Conservation (phyloP, 2,888 invertebrate genomes). For the Apamea sordens region DNA sequence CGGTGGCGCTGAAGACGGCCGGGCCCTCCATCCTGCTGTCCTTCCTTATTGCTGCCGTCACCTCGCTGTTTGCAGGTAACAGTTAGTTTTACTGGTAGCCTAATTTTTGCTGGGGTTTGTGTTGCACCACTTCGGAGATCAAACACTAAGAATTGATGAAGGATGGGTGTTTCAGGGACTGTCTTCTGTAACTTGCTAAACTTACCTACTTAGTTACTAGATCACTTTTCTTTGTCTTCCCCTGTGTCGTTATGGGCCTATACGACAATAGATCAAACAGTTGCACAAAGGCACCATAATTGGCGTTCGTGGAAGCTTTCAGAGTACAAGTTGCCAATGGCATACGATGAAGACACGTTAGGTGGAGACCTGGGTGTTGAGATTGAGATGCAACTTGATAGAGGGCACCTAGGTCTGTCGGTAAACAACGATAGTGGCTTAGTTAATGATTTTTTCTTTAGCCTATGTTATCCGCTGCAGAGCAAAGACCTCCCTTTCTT, state of each 20-base stretch:
- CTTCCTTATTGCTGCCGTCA: slow-evolving; percentile 96
- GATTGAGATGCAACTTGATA: neutral
- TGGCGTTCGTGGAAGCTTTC: neutral
- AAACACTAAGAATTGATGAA: neutral
- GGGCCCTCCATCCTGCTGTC: slow-evolving; percentile 97
- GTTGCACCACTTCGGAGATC: neutral
- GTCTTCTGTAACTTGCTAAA: neutral
- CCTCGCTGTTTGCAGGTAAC: slow-evolving; percentile 95
- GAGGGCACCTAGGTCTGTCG: neutral
- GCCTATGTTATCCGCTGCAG: too few species aligned
- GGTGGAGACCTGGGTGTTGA: neutral
- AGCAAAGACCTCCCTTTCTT: too few species aligned
- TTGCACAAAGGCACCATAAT: neutral
- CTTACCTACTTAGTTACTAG: neutral
- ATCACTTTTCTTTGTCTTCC: neutral
- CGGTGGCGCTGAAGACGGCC: slow-evolving; percentile 93
- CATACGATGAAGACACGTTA: neutral
- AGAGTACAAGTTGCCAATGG: neutral
- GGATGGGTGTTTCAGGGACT: neutral
- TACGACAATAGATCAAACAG: neutral
- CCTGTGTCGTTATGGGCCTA: neutral
- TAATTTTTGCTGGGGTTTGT: neutral
- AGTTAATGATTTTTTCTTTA: neutral
- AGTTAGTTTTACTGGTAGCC: neutral
- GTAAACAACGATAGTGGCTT: neutral